phyloP scores from a whole-genome alignment of 2,113 vertebrate genomes.

The Gobiocypris rarus region DNA sequence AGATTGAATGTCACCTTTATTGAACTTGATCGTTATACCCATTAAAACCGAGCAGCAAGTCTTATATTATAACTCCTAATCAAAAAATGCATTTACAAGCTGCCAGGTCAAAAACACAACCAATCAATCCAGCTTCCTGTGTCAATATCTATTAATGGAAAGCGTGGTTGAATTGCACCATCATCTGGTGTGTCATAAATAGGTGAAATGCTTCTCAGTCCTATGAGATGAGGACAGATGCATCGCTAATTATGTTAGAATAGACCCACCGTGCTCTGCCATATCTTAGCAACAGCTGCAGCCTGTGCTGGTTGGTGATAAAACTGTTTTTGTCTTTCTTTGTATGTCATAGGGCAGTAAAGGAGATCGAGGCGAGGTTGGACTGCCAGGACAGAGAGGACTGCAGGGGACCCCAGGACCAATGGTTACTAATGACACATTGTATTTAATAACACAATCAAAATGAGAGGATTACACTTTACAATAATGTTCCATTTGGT shows the following conservation, averaged over 20 bases:
- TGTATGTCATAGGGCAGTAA: constrained; percentile 76
- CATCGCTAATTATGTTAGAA: constrained; percentile 63
- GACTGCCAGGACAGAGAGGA: constrained; percentile 80
- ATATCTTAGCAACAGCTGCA: constrained; percentile 67
- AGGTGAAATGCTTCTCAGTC: background rate
- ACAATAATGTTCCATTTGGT: too few relatives aligned
- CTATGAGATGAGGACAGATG: constrained; percentile 1
- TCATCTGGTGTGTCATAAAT: constrained; percentile 11
- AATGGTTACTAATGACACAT: constrained; percentile 64
- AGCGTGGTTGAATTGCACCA: constrained; percentile 8
- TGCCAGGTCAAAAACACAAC: too few relatives aligned
- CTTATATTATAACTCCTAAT: too few relatives aligned
- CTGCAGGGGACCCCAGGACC: constrained; percentile 74
- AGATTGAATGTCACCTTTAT: background rate
- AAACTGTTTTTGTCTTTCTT: constrained; percentile 48
- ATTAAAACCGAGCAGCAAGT: background rate
- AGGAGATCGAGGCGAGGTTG: constrained; percentile 79
- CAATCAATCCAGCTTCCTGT: background rate
- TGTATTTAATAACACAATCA: background rate
- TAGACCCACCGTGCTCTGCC: constrained; percentile 42
- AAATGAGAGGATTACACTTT: background rate
- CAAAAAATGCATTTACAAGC: too few relatives aligned
- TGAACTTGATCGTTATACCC: background rate
- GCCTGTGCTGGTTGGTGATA: constrained; percentile 62
- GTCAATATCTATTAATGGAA: background rate